Percentiles rank a stretch among this genome's conserved stretches.
phyloP scores from a whole-genome alignment of 2,113 vertebrate genomes.

The Gracilinanus agilis region DNA sequence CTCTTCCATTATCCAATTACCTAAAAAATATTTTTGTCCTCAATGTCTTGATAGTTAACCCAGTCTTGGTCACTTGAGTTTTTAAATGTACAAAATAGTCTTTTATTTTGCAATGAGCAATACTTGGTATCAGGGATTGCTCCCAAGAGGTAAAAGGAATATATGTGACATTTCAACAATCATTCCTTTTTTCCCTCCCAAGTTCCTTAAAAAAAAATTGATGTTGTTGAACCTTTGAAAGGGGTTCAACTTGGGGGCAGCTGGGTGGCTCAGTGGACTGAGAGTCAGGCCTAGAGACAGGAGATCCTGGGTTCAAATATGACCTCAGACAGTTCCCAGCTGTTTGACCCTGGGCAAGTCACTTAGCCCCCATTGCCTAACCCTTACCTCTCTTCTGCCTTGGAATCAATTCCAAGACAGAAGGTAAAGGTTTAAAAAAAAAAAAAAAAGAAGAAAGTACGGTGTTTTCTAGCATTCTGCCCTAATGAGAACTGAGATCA shows the following conservation, averaged over 20 bases:
- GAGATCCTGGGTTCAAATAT: no score
- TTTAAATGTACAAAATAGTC: not conserved
- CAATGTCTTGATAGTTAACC: not conserved
- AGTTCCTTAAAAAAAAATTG: not conserved
- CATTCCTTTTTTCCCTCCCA: not conserved
- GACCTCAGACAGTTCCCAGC: no score
- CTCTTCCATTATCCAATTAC: not conserved
- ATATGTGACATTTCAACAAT: not conserved
- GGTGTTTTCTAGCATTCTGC: not conserved
- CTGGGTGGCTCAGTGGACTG: no score
- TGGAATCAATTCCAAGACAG: no score
- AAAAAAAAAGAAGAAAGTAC: no score
- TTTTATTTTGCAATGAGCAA: not conserved
- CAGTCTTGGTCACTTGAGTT: not conserved
- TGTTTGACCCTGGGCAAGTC: no score
- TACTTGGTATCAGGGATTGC: not conserved
- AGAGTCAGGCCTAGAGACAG: no score
- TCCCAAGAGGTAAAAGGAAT: not conserved
- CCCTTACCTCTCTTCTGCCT: no score
- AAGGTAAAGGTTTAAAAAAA: no score
- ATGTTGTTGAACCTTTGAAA: conserved; percentile 28
- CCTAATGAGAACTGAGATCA: not conserved
- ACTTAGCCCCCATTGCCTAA: no score
- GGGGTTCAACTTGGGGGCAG: no score
- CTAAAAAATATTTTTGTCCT: conserved; percentile 29